Percentiles rank a stretch among this genome's conserved stretches.
phyloP scores from a whole-genome alignment of 92 coral and sea anemone genomes.

The Actinernus sp. region DNA sequence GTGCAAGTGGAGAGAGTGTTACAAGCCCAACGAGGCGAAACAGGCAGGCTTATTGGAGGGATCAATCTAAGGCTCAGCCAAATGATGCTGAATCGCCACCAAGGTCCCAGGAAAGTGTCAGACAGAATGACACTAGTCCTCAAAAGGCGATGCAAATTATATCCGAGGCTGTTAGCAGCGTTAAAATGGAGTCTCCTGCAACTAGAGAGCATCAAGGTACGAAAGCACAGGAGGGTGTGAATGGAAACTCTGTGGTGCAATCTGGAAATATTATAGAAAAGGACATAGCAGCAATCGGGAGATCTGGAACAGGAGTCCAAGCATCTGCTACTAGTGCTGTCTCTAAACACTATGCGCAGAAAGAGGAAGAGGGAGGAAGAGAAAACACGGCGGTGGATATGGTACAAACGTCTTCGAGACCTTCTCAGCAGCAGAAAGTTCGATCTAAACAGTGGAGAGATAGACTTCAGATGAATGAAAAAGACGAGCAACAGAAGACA shows the following conservation, averaged over 20 bases:
- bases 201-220: background rate
- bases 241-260: background rate
- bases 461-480: background rate
- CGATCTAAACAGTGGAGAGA: conserved; percentile 3
- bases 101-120: too few species aligned
- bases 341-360: too few species aligned
- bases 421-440: background rate
- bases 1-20: too few species aligned
- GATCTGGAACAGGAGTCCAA: too few species aligned
- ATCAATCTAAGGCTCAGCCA: too few species aligned
- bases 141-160: background rate
- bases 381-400: too few species aligned
- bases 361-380: too few species aligned
- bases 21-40: conserved; percentile 24
- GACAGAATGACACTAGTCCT: too few species aligned
- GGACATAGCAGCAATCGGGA: too few species aligned
- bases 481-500: background rate
- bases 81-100: conserved; percentile 9
- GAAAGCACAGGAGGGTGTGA: background rate
- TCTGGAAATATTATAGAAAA: background rate
- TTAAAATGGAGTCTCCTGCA: background rate
- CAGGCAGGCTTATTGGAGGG: conserved; percentile 9
- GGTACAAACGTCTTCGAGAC: background rate
- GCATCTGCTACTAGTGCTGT: too few species aligned
- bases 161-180: background rate